phyloP scores from a whole-genome alignment of 2,113 vertebrate genomes.

The Tychaedon coryphoeus region DNA sequence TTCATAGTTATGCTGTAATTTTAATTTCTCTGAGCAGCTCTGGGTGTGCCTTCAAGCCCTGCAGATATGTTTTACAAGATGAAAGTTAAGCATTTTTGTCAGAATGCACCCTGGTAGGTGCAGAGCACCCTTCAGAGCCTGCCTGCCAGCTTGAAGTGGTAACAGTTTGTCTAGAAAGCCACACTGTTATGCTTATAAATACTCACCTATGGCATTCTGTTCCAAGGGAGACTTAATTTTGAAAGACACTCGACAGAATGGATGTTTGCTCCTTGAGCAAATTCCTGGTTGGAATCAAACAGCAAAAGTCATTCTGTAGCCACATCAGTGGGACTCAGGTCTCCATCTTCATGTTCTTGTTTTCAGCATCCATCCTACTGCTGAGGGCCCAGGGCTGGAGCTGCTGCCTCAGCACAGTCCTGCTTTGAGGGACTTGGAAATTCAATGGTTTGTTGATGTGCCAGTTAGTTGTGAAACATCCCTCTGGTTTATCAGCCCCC shows the following conservation, averaged over 20 bases:
- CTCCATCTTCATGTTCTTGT: accelerated
- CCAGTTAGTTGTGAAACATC: neutral
- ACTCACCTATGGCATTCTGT: neutral
- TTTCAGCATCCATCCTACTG: neutral
- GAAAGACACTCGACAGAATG: neutral
- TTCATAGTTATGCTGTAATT: neutral
- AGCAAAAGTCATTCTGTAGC: neutral
- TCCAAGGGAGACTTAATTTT: neutral
- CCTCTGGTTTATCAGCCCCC: neutral
- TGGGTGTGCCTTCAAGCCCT: neutral
- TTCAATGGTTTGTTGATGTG: neutral
- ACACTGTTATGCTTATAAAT: neutral
- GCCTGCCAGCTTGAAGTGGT: neutral
- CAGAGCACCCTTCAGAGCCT: neutral
- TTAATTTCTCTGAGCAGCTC: neutral
- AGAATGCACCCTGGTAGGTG: neutral
- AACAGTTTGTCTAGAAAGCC: neutral
- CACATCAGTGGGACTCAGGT: neutral
- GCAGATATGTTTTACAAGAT: neutral
- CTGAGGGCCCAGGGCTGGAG: accelerated
- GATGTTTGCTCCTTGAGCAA: neutral
- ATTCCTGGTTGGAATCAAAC: neutral
- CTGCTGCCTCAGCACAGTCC: neutral
- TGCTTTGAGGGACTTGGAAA: neutral
- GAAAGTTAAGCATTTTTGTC: neutral